Conservation (phyloP, 2,113 vertebrate genomes). For the Nematolebias whitei region DNA sequence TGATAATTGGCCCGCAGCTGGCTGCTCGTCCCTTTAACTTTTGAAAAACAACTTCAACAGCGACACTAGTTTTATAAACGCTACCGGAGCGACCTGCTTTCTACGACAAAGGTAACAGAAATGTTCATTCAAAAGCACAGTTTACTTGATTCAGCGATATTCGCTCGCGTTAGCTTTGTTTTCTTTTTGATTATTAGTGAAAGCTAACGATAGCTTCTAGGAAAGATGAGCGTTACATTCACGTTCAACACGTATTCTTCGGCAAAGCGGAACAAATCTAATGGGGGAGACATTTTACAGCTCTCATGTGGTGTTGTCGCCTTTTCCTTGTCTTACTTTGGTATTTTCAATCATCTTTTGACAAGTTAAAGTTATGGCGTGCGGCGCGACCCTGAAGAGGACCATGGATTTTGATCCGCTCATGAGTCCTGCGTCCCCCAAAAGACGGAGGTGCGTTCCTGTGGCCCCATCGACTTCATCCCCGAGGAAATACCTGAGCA, state of each 20-base stretch:
- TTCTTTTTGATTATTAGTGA: conserved; percentile 54
- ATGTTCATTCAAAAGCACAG: not conserved
- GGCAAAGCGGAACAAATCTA: not conserved
- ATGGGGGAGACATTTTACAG: too few relatives aligned
- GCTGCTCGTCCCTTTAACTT: conserved; percentile 60
- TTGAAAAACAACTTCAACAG: conserved; percentile 56
- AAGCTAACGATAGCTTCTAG: conserved; percentile 55
- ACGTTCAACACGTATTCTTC: conserved; percentile 13
- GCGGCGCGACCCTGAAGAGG: conserved; percentile 96
- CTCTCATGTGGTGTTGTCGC: not conserved
- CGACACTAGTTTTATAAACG: conserved; percentile 22
- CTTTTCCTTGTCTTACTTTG: conserved; percentile 33
- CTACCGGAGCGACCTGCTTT: not conserved
- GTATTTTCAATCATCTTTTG: conserved; percentile 11
- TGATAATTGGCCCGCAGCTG: conserved; percentile 54
- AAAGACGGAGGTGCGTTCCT: conserved; percentile 91
- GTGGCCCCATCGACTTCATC: conserved; percentile 85
- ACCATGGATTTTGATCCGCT: conserved; percentile 98
- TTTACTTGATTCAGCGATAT: not conserved
- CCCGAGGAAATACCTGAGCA: conserved; percentile 93
- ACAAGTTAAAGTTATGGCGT: conserved; percentile 86
- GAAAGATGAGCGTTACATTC: conserved; percentile 51
- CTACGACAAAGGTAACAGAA: conserved; percentile 43
- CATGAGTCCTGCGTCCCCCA: conserved; percentile 89
- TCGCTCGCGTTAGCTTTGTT: conserved; percentile 73